Evolutionary conservation across 2,797 vertebrate genomes (phyloP).

Genomic region (Thaleichthys pacificus): DNA sequence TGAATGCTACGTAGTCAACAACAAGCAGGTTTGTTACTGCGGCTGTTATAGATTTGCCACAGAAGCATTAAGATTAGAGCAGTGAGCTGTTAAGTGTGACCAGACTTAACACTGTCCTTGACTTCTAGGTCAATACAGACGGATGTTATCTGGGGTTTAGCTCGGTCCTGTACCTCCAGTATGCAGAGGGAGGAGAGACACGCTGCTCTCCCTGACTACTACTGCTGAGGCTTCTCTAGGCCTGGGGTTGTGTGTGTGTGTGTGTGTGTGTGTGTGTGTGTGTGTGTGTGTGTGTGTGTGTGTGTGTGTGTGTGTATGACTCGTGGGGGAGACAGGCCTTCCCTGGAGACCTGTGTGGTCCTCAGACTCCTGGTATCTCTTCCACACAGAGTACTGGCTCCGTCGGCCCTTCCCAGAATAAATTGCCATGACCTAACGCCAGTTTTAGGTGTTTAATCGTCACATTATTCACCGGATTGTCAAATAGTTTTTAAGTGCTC

Average conservation of each 20-base stretch:
- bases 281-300: neutral
- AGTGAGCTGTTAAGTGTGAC: neutral
- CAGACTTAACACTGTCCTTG: neutral
- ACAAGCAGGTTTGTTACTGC: neutral
- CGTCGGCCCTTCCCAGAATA: constrained; percentile 53
- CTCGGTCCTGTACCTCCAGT: neutral
- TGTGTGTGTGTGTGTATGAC: constrained; percentile 26
- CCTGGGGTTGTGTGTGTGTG: constrained; percentile 24
- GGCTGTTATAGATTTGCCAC: neutral
- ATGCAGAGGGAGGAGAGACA: neutral
- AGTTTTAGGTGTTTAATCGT: constrained; percentile 69
- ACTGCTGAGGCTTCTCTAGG: neutral
- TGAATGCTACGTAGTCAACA: no score
- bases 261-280: constrained; percentile 9
- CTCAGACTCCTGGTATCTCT: constrained; percentile 66
- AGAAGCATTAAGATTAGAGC: neutral
- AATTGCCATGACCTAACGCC: constrained; percentile 61
- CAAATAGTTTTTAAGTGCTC: constrained; percentile 60
- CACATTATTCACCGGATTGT: constrained; percentile 72
- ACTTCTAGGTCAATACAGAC: neutral
- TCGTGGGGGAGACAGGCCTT: constrained; percentile 52
- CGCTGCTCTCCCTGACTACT: neutral
- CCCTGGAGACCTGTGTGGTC: constrained; percentile 58
- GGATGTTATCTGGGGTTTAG: neutral
- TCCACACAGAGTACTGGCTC: constrained; percentile 54